Evolutionary conservation across 2,113 vertebrate genomes (phyloP).

Genomic region (Sylvilagus bachmani): DNA sequence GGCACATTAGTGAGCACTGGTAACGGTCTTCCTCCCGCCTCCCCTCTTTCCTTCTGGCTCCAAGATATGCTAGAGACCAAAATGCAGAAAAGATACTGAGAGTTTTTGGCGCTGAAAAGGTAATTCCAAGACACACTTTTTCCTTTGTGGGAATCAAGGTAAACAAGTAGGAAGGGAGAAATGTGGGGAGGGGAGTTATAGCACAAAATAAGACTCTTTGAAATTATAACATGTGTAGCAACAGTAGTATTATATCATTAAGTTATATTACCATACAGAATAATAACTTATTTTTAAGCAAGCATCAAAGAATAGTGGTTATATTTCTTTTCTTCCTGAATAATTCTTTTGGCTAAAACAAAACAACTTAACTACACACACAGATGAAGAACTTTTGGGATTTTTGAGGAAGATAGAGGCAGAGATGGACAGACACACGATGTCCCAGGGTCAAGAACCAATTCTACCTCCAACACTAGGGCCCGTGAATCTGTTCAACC

Average conservation of each 20-base stretch:
- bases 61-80: background rate
- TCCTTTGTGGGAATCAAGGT: background rate
- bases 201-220: background rate
- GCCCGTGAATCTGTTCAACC: background rate
- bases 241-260: background rate
- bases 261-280: background rate
- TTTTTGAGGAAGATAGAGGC: background rate
- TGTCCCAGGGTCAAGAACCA: background rate
- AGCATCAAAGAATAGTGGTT: conserved; percentile 15
- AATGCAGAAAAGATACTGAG: background rate
- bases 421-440: background rate
- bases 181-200: background rate
- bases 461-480: background rate
- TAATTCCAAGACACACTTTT: background rate
- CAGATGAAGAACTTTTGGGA: background rate
- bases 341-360: conserved; percentile 57
- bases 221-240: background rate
- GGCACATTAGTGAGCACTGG: background rate
- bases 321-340: conserved; percentile 41
- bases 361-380: background rate
- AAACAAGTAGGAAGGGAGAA: background rate
- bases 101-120: background rate
- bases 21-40: background rate
- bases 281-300: conserved; percentile 18
- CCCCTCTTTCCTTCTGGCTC: background rate